These are phyloP conservation scores for Poeciliopsis paucimaculata DNA, from an alignment of 2,797 vertebrate genomes.

Conservation along the genomic window DNA sequence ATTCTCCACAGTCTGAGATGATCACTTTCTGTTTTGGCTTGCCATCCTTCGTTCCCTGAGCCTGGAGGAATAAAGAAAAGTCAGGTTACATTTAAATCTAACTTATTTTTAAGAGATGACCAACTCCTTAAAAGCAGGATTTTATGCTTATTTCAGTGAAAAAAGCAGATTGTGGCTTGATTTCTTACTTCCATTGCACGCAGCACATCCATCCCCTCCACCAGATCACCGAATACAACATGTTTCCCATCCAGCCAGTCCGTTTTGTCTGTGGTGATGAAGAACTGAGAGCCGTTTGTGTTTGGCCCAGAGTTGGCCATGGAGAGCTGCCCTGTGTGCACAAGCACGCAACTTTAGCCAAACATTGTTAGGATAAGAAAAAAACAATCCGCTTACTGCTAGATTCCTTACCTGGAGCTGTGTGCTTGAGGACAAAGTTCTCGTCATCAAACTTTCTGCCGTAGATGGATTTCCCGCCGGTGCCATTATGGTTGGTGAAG, in stretches of 20 bases:
- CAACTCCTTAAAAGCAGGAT: neutral
- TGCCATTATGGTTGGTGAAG: conserved; percentile 99
- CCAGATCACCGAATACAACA: conserved; percentile 94
- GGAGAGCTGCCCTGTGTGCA: conserved; percentile 85
- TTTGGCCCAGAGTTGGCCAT: conserved; percentile 94
- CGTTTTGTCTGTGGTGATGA: conserved; percentile 92
- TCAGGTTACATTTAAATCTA: neutral
- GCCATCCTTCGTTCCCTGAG: conserved; percentile 92
- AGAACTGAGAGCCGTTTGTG: conserved; percentile 95
- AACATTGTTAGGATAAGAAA: neutral
- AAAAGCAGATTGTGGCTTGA: no score
- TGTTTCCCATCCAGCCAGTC: conserved; percentile 97
- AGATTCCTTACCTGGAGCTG: conserved; percentile 84
- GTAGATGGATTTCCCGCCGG: conserved; percentile 96
- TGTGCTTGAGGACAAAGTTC: conserved; percentile 98
- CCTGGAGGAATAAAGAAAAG: conserved; percentile 73
- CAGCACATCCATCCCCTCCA: conserved; percentile 94
- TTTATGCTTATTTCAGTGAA: neutral
- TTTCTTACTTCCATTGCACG: conserved; percentile 89
- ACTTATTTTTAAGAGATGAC: neutral
- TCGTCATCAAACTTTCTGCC: conserved; percentile 98
- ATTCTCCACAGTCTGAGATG: conserved; percentile 94
- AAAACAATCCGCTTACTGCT: neutral
- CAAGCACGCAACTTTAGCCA: conserved; percentile 14
- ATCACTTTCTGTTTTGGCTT: conserved; percentile 96